Conservation (phyloP, 2,888 invertebrate genomes). For the Drosophila acutilabella region DNA sequence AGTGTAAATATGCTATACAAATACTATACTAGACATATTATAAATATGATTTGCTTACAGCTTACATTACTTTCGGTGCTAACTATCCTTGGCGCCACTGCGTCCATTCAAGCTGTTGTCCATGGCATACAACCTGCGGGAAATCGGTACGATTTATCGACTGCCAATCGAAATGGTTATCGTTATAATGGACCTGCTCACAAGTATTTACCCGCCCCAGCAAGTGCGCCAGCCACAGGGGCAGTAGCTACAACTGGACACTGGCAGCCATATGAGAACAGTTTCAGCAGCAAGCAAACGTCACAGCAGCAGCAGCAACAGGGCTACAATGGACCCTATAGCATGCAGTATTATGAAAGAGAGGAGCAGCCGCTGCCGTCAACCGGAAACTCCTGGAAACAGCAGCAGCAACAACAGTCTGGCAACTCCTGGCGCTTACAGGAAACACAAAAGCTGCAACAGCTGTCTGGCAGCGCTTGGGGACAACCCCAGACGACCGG, state of each 20-base stretch:
- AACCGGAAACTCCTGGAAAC: constrained; percentile 5
- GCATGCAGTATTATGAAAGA: constrained; percentile 46
- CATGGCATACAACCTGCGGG: constrained; percentile 51
- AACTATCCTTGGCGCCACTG: constrained; percentile 14
- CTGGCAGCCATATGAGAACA: constrained; percentile 47
- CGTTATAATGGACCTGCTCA: constrained; percentile 71
- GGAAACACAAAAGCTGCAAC: constrained; percentile 3
- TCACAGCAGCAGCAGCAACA: constrained; percentile 26
- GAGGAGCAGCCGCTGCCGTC: constrained; percentile 21
- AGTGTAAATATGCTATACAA: constrained; percentile 17
- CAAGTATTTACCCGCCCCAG: constrained; percentile 58
- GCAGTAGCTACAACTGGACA: constrained; percentile 47
- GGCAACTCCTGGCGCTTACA: constrained; percentile 17
- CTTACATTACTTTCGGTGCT: constrained; percentile 18
- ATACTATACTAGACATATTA: neutral
- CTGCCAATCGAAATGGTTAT: constrained; percentile 51
- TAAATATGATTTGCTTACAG: constrained; percentile 11
- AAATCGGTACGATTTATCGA: constrained; percentile 7
- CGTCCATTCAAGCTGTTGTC: constrained; percentile 50
- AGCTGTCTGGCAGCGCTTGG: neutral
- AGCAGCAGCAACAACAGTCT: constrained; percentile 15
- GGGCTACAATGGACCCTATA: constrained; percentile 50
- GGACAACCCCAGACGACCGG: constrained; percentile 8
- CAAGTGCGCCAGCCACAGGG: constrained; percentile 33
- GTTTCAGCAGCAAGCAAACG: constrained; percentile 13